phyloP scores from a whole-genome alignment of 2,888 invertebrate species.

The Phyllotreta striolata region DNA sequence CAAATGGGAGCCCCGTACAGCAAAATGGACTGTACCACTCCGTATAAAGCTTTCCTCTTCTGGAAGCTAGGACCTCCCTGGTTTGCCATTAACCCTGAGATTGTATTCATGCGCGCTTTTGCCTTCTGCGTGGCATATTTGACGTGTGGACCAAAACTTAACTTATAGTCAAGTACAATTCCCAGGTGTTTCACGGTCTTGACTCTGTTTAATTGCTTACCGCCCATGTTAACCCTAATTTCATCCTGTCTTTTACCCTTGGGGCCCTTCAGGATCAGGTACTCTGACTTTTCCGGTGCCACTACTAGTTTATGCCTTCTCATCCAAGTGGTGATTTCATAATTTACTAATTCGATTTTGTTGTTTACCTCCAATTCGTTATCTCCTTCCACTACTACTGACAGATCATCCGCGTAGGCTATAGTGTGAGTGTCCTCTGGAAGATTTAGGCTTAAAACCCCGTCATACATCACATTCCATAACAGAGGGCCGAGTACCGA shows the following conservation, averaged over 20 bases:
- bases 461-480: slow-evolving; percentile 37
- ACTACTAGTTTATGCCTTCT: neutral
- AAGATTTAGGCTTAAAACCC: slow-evolving; percentile 15
- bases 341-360: neutral
- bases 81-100: no score
- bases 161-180: no score
- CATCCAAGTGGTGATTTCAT: slow-evolving; percentile 24
- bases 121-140: no score
- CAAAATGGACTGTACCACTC: no score
- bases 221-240: slow-evolving; percentile 18
- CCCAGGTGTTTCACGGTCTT: slow-evolving; percentile 4
- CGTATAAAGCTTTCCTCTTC: no score
- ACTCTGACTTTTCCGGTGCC: slow-evolving; percentile 19
- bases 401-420: slow-evolving; percentile 38
- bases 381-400: slow-evolving; percentile 20
- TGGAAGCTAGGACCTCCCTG: no score
- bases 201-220: slow-evolving; percentile 12
- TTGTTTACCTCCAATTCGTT: neutral
- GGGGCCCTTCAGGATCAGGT: neutral
- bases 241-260: neutral
- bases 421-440: neutral
- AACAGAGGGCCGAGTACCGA: slow-evolving; percentile 34
- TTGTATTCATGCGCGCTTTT: no score
- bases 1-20: no score
- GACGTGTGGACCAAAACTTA: no score